phyloP scores from a whole-genome alignment of 2,113 vertebrate species.

The Petromus typicus region DNA sequence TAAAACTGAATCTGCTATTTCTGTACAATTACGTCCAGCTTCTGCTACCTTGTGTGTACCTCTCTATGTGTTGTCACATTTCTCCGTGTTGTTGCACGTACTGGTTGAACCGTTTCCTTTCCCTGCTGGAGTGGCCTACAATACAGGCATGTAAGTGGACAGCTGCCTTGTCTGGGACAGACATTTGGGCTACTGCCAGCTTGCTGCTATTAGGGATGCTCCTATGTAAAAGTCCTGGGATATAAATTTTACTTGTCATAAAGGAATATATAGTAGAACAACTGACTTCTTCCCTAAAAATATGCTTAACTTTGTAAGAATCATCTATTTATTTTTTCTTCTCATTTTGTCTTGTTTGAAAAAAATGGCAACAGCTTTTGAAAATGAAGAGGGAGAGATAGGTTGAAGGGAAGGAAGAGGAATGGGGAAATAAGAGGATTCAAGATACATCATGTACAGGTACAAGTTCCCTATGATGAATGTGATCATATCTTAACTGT shows the following conservation, averaged over 20 bases:
- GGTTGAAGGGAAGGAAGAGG: too few species aligned
- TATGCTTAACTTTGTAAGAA: not conserved
- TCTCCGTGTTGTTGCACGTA: too few species aligned
- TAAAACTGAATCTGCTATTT: not conserved
- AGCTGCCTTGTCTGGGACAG: not conserved
- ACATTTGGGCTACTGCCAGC: fast-evolving
- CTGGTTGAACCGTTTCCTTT: not conserved
- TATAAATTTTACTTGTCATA: not conserved
- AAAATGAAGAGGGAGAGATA: too few species aligned
- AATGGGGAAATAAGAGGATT: too few species aligned
- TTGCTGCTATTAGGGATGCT: not conserved
- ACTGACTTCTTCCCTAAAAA: not conserved
- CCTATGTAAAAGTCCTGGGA: not conserved
- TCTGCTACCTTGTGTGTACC: not conserved
- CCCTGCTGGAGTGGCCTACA: not conserved
- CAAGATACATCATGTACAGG: too few species aligned
- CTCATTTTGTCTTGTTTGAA: too few species aligned
- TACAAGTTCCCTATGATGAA: too few species aligned
- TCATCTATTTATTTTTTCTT: too few species aligned
- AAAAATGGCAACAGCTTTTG: too few species aligned
- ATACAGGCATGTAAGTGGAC: fast-evolving
- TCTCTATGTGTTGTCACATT: fast-evolving
- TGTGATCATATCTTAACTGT: too few species aligned
- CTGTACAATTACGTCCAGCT: fast-evolving
- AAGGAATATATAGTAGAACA: not conserved